Evolutionary conservation across 2,888 invertebrate species (phyloP), one percentile per base, ranked within the genome.

Genomic region (Dryobota labecula): DNA sequence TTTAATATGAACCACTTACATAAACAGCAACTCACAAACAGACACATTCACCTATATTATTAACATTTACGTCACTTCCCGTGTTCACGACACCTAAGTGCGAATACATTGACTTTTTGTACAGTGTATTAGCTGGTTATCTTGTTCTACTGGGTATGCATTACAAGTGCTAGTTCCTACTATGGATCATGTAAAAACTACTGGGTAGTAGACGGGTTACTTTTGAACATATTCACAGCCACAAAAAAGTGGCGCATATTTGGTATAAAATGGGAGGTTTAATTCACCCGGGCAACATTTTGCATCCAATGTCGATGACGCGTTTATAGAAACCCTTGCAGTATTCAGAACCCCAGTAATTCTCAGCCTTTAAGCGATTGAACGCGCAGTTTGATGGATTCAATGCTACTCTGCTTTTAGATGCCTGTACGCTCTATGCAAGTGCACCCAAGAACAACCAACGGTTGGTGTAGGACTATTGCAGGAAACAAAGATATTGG

Each of bases 61-160:
- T n/a, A 49, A 65, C n/a, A 53, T 70, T 78, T 54, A 65, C 74
- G 18, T 68, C 68, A 83, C 62, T 83, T 80, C 83, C 79, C 49
- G 65, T 61, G 63, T 54, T 51, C 64, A 38, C 65, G 51, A 54
- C 72, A 67, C 43, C 58, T 30, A 6, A 61, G 27, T 61, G 60
- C 60, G 24, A 78, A 82, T 64, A 66, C 45, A 69, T 73, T 66
- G 54, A 43, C 20, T 83, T 79, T 80, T 80, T 79, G 61, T 8
- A 13, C 5, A 49, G 41, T 1, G 11, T 41, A 43, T 43, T 54
- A 68, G 65, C 61, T 69, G 79, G 83, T 79, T 83, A 79, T 73
- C 80, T 69, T 15, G 79, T 72, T 78, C 64, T 33, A 65, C 49
- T 62, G 15, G 61, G 64, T 67, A 47, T 51, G 30, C 0, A 60